These are phyloP conservation scores for Sanderia malayensis DNA, from an alignment of 30 jellyfish, hydroid and myxozoan genomes.

Conservation along the genomic window DNA sequence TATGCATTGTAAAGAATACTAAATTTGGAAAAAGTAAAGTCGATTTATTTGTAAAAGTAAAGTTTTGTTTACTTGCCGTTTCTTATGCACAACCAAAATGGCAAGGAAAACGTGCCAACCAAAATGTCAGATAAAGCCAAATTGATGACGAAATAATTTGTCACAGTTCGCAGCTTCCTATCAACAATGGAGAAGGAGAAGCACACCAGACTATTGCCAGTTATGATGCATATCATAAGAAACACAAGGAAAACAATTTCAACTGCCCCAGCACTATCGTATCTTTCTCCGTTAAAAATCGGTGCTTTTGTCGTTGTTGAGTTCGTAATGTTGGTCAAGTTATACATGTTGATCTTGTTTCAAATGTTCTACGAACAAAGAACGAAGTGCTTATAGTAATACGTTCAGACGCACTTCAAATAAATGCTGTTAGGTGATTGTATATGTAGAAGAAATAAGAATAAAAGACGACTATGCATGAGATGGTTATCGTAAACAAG, in stretches of 20 bases:
- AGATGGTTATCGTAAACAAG: too few species aligned
- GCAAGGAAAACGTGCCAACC: constrained; percentile 58
- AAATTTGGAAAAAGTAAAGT: too few species aligned
- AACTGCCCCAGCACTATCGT: constrained; percentile 36
- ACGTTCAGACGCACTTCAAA: too few species aligned
- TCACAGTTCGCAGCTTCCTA: constrained; percentile 42
- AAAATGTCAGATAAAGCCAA: constrained; percentile 63
- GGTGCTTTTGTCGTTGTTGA: neutral
- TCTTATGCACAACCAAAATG: constrained; percentile 61
- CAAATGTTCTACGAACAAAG: too few species aligned
- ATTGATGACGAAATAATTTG: constrained; percentile 58
- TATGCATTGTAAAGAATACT: too few species aligned
- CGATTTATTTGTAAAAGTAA: too few species aligned
- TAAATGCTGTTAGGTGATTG: too few species aligned
- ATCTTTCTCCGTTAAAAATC: too few species aligned
- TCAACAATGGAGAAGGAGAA: constrained; percentile 59
- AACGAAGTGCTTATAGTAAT: too few species aligned
- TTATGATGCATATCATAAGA: constrained; percentile 47
- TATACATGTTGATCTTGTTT: too few species aligned
- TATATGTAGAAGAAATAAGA: too few species aligned
- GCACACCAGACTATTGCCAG: constrained; percentile 56
- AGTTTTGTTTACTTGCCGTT: constrained; percentile 22
- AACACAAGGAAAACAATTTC: constrained; percentile 40
- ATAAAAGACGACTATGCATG: too few species aligned
- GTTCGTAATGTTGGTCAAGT: neutral